Percentiles rank a stretch among this genome's conserved stretches.
Conservation (phyloP, 1,140 invertebrate genomes). For the Mycetomoellerius zeteki region DNA sequence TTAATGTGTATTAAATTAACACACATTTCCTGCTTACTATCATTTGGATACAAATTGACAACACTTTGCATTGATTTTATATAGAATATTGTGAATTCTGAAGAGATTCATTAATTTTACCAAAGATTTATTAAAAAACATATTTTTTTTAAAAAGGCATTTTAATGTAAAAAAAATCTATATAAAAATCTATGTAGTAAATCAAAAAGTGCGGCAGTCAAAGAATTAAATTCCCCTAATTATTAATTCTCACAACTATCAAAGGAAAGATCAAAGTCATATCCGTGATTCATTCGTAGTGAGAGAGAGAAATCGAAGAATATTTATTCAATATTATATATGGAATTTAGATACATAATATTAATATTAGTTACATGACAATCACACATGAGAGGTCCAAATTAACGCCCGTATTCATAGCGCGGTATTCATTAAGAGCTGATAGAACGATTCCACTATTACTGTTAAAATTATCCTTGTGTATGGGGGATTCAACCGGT, state of each 20-base stretch:
- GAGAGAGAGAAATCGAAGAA: constrained; percentile 7
- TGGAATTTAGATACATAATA: not conserved
- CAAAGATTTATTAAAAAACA: too few relatives aligned
- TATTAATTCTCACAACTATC: not conserved
- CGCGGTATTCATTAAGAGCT: not conserved
- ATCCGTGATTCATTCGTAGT: not conserved
- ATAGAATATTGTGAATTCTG: too few relatives aligned
- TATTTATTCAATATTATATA: not conserved
- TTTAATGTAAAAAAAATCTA: too few relatives aligned
- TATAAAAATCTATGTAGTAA: too few relatives aligned
- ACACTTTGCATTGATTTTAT: too few relatives aligned
- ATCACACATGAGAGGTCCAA: not conserved
- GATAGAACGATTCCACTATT: constrained; percentile 20
- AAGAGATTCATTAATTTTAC: too few relatives aligned
- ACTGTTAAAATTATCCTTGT: constrained; percentile 28
- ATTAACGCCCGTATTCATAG: constrained; percentile 21
- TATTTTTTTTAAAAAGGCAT: too few relatives aligned
- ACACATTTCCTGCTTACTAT: too few relatives aligned
- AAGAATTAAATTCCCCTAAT: not conserved
- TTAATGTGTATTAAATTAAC: too few relatives aligned
- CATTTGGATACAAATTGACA: too few relatives aligned
- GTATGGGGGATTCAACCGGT: not conserved
- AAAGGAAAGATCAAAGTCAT: not conserved
- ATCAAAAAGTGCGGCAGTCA: too few relatives aligned
- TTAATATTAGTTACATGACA: constrained; percentile 2